Evolutionary conservation across 53 echinoderm and acorn worm genomes (phyloP).

Genomic region (Temnopleurus reevesii): DNA sequence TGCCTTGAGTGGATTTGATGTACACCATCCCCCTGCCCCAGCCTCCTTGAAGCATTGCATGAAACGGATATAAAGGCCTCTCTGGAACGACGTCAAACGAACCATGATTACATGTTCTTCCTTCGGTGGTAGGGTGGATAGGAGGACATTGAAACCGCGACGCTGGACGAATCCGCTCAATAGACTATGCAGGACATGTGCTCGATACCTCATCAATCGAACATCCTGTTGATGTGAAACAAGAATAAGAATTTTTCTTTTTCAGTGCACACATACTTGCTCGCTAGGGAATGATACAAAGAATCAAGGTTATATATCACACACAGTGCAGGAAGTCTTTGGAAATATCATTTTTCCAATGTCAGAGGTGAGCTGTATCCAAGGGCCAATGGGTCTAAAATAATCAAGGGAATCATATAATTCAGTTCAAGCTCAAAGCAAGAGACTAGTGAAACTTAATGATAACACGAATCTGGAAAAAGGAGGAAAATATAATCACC

Average conservation of each 20-base stretch:
- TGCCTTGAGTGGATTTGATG: slow-evolving; percentile 93
- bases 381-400: no score
- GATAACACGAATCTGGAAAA: no score
- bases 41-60: slow-evolving; percentile 96
- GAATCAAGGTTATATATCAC: no score
- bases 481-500: no score
- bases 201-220: slow-evolving; percentile 86
- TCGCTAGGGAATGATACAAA: no score
- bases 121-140: slow-evolving; percentile 77
- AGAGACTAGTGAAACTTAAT: background rate
- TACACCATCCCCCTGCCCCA: slow-evolving; percentile 94
- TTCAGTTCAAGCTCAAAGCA: background rate
- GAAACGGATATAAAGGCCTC: slow-evolving; percentile 87
- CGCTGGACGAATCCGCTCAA: slow-evolving; percentile 93
- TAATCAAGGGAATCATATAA: no score
- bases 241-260: no score
- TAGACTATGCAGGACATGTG: slow-evolving; percentile 87
- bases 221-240: slow-evolving; percentile 69
- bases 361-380: no score
- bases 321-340: no score
- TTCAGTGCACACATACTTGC: no score
- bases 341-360: no score
- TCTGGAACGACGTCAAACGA: slow-evolving; percentile 88
- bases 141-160: slow-evolving; percentile 81
- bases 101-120: slow-evolving; percentile 89